Percentiles rank a stretch among this genome's conserved stretches.
Evolutionary conservation across 2,888 invertebrate genomes (phyloP).

Genomic region (Chelonus formosanus): DNA sequence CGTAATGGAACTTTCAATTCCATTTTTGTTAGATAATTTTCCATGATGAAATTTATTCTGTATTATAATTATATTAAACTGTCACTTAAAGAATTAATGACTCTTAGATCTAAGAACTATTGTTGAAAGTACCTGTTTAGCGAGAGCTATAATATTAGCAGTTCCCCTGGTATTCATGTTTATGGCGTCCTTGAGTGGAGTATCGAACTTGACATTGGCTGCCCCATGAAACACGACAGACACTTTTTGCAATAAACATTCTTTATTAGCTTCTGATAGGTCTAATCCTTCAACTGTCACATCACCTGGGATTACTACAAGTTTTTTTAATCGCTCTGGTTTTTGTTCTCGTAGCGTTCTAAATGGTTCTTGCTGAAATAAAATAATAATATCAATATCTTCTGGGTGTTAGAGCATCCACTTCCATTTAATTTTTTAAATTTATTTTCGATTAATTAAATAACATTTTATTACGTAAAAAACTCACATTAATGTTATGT

Average conservation of each 20-base stretch:
- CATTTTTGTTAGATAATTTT: no score
- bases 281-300: conserved; percentile 71
- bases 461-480: not conserved
- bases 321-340: conserved; percentile 71
- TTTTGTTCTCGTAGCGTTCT: conserved; percentile 66
- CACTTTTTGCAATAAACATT: conserved; percentile 70
- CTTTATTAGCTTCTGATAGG: conserved; percentile 69
- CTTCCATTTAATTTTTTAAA: not conserved
- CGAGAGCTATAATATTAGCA: conserved; percentile 67
- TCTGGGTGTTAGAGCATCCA: not conserved
- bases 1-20: no score
- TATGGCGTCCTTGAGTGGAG: conserved; percentile 72
- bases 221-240: conserved; percentile 85
- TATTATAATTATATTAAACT: no score
- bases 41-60: no score
- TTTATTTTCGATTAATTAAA: not conserved
- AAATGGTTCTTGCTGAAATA: conserved; percentile 59
- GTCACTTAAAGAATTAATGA: no score
- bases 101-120: no score
- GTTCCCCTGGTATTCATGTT: conserved; percentile 73
- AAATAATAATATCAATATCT: not conserved
- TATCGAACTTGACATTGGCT: conserved; percentile 83
- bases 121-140: conserved; percentile 53
- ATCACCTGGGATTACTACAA: conserved; percentile 75
- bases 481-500: not conserved